These are phyloP conservation scores for Tinamus major DNA, from an alignment of 2,797 vertebrate genomes.

Conservation along the genomic window DNA sequence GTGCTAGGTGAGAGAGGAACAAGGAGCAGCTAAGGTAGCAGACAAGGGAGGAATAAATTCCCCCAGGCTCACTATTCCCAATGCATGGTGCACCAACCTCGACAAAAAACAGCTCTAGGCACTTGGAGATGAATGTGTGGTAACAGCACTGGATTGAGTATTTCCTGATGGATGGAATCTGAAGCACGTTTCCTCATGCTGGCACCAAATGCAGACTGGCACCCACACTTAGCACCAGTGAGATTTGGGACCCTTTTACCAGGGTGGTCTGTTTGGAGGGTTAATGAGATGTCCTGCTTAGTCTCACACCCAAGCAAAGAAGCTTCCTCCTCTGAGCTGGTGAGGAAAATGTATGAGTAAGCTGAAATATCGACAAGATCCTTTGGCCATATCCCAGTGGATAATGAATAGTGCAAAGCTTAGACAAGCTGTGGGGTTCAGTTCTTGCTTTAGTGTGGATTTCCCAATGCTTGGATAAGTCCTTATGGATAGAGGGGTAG, in stretches of 20 bases:
- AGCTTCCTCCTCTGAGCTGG: neutral
- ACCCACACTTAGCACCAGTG: rapidly evolving
- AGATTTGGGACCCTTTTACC: neutral
- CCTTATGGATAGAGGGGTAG: neutral
- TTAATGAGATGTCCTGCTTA: neutral
- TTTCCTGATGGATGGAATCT: neutral
- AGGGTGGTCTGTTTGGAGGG: rapidly evolving
- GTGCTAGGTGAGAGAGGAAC: rapidly evolving
- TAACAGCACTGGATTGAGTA: rapidly evolving
- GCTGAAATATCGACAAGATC: neutral
- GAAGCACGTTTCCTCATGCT: rapidly evolving
- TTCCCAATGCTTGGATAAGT: neutral
- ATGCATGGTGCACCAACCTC: rapidly evolving
- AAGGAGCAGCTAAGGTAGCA: neutral
- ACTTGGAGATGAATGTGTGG: neutral
- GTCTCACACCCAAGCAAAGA: neutral
- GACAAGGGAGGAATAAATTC: neutral
- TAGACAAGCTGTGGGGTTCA: neutral
- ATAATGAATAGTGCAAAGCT: neutral
- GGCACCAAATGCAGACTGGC: neutral
- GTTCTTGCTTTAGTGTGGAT: neutral
- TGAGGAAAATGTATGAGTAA: neutral
- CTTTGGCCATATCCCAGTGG: neutral
- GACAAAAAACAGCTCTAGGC: neutral
- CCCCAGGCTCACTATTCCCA: neutral